These are phyloP conservation scores for Ptychodera flava DNA, from an alignment of 35 echinoderm and acorn worm species.

Conservation along the genomic window DNA sequence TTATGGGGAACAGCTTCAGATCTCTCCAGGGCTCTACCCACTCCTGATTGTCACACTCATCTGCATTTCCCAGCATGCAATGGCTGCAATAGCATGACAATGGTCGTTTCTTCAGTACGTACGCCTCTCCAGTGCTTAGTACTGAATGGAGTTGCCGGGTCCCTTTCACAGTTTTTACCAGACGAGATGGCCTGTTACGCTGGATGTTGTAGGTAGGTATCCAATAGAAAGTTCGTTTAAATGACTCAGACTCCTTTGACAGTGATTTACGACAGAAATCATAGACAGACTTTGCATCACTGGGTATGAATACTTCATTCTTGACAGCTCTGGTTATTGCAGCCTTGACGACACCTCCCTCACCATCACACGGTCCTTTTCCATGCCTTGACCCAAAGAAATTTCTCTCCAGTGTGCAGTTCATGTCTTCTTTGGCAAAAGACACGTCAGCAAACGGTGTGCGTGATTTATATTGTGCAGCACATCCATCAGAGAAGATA, in stretches of 20 bases:
- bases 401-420: constrained; percentile 15
- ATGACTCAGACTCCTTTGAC: constrained; percentile 11
- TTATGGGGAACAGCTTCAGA: no score
- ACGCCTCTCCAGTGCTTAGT: neutral
- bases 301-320: neutral
- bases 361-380: constrained; percentile 40
- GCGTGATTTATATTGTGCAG: constrained; percentile 25
- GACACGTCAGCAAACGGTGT: neutral
- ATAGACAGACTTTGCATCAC: neutral
- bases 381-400: constrained; percentile 45
- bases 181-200: neutral
- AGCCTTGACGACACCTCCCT: constrained; percentile 23
- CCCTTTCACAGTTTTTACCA: constrained; percentile 6
- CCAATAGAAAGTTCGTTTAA: constrained; percentile 7
- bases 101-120: neutral
- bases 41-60: no score
- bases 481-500: constrained; percentile 31
- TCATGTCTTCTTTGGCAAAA: neutral
- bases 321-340: neutral
- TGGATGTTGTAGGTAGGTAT: neutral
- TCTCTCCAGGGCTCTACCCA: no score
- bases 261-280: constrained; percentile 10
- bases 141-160: constrained; percentile 7
- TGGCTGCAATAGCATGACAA: neutral
- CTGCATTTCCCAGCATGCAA: no score